These are phyloP conservation scores for Mactra quadrangularis DNA, from an alignment of 1,140 invertebrate species.

Conservation along the genomic window DNA sequence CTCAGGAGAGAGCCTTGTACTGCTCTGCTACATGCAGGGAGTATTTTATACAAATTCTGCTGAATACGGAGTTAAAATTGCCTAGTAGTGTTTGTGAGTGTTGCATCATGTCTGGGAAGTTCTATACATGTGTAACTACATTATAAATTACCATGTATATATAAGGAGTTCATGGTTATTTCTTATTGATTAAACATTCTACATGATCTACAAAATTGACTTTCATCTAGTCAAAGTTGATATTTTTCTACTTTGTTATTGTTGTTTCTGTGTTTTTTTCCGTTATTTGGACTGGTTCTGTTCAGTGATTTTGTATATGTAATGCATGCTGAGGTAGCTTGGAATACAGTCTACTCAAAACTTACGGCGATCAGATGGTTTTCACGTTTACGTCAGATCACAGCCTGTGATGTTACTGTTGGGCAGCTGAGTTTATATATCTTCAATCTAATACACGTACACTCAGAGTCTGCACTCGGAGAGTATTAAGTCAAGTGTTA, in stretches of 20 bases:
- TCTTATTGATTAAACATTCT: conserved; percentile 30
- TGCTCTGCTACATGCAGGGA: conserved; percentile 43
- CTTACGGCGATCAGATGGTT: too few relatives aligned
- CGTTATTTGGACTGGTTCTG: conserved; percentile 33
- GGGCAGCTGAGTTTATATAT: not conserved
- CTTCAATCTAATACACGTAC: too few relatives aligned
- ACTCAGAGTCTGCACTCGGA: too few relatives aligned
- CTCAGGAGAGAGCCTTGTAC: conserved; percentile 46
- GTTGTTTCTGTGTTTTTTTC: conserved; percentile 60
- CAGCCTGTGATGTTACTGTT: not conserved
- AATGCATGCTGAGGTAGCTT: not conserved
- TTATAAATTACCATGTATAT: conserved; percentile 24
- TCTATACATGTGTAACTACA: conserved; percentile 26
- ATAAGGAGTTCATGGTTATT: conserved; percentile 43
- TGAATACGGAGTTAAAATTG: conserved; percentile 43
- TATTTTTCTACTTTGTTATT: conserved; percentile 66
- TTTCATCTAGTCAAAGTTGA: conserved; percentile 63
- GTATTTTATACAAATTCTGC: conserved; percentile 54
- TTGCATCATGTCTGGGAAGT: conserved; percentile 29
- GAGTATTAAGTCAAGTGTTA: too few relatives aligned
- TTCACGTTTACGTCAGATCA: too few relatives aligned
- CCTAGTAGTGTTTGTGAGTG: conserved; percentile 42
- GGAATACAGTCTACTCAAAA: too few relatives aligned
- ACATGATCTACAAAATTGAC: conserved; percentile 51
- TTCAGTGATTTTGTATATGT: conserved; percentile 3